Conservation (phyloP, 1,140 invertebrate species). For the Drosophila asahinai region DNA sequence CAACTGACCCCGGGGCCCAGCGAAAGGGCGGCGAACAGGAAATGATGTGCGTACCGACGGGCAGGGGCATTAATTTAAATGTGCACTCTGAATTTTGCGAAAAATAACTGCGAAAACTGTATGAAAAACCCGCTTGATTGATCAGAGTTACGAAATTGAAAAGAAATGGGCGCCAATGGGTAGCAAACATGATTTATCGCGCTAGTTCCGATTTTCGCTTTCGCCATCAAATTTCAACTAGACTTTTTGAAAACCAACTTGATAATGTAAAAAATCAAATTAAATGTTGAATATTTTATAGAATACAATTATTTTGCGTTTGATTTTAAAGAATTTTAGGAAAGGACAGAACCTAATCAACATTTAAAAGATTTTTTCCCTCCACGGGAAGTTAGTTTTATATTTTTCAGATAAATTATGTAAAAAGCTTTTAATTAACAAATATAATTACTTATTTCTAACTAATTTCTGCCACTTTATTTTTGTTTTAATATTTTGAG, state of each 20-base stretch:
- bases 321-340: no score
- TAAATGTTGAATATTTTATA: no score
- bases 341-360: no score
- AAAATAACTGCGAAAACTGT: constrained; percentile 7
- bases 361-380: not conserved
- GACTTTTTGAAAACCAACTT: not conserved
- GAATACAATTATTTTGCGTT: no score
- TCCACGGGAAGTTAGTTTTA: not conserved
- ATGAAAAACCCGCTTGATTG: constrained; percentile 11
- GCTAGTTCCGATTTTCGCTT: constrained; percentile 7
- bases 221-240: not conserved
- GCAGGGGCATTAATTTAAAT: constrained; percentile 46
- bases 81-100: constrained; percentile 7
- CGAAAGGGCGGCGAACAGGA: constrained; percentile 32
- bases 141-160: constrained; percentile 5
- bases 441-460: not conserved
- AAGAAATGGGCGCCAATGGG: constrained; percentile 10
- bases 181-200: constrained; percentile 14
- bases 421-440: not conserved
- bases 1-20: constrained; percentile 52
- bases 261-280: not conserved
- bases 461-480: not conserved
- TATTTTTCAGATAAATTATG: no score
- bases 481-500: no score
- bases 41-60: constrained; percentile 33